phyloP scores from a whole-genome alignment of 2,113 vertebrate species.

The Tachycineta bicolor region DNA sequence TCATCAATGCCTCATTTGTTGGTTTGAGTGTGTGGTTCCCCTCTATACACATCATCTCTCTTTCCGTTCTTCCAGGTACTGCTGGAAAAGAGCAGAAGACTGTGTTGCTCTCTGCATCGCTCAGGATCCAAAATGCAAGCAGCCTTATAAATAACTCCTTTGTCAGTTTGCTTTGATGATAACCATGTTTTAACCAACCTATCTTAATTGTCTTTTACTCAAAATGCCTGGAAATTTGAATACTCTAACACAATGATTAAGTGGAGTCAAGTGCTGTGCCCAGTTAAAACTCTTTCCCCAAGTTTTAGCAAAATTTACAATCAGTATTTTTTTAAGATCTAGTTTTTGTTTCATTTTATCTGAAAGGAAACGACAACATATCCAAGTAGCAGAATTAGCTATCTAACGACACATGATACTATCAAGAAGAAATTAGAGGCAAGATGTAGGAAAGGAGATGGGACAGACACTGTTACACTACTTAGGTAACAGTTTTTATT shows the following conservation, averaged over 20 bases:
- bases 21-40: neutral
- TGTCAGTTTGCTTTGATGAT: neutral
- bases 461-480: neutral
- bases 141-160: conserved; percentile 60
- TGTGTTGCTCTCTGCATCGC: conserved; percentile 81
- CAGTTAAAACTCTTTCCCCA: neutral
- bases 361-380: neutral
- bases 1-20: neutral
- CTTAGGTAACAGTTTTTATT: neutral
- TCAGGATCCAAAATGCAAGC: conserved; percentile 88
- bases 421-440: neutral
- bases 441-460: neutral
- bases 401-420: neutral
- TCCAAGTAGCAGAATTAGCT: neutral
- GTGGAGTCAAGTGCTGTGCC: neutral
- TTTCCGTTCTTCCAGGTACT: conserved; percentile 75
- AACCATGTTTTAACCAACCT: neutral
- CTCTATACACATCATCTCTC: neutral
- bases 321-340: neutral
- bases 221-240: neutral
- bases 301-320: neutral
- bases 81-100: conserved; percentile 82
- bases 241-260: neutral
- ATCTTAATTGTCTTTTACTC: neutral
- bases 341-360: neutral